Conservation (phyloP, 2,113 vertebrate genomes). For the Catharus minimus region DNA sequence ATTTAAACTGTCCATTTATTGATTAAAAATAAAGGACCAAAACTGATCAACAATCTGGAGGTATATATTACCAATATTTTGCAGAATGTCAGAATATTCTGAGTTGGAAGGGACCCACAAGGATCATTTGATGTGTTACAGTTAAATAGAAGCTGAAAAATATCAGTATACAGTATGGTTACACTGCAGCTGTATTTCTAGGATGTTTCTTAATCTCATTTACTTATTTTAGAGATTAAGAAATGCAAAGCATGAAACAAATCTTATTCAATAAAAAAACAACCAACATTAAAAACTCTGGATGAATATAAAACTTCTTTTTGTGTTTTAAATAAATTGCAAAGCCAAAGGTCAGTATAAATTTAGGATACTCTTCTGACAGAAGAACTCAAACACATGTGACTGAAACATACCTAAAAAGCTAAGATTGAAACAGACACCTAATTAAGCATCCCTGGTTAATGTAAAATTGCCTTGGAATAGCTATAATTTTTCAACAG, state of each 20-base stretch:
- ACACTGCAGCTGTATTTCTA: not conserved
- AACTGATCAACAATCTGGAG: not conserved
- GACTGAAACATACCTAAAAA: not conserved
- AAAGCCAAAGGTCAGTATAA: not conserved
- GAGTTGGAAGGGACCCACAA: not conserved
- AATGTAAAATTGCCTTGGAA: not conserved
- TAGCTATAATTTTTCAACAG: not conserved
- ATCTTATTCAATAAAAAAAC: not conserved
- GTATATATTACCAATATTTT: not conserved
- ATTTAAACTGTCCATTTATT: not conserved
- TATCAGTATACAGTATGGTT: not conserved
- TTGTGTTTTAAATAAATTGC: not conserved
- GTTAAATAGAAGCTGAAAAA: not conserved
- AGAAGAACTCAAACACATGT: not conserved
- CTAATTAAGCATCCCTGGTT: not conserved
- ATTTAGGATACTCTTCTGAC: not conserved
- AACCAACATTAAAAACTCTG: not conserved
- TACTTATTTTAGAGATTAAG: not conserved
- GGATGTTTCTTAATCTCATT: not conserved
- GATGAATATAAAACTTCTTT: not conserved
- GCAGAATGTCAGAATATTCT: not conserved
- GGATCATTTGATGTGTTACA: not conserved
- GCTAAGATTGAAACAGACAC: not conserved
- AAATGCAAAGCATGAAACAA: not conserved
- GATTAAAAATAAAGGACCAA: not conserved